These are phyloP conservation scores for Pyrrhia umbra DNA, from an alignment of 2,888 invertebrate genomes.

Conservation along the genomic window DNA sequence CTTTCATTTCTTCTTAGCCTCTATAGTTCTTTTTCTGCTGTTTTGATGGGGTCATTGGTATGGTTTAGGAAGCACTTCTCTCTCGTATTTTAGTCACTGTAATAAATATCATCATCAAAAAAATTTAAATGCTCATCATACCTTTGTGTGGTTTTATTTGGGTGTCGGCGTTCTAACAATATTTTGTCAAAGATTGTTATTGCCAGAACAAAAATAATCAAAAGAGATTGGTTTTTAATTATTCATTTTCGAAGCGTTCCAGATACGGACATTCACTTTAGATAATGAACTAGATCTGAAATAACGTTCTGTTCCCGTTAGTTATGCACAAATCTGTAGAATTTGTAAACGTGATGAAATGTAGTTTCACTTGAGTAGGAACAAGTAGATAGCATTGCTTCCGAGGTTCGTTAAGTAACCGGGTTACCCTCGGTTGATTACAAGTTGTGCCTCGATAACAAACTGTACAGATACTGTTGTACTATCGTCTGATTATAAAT, in stretches of 20 bases:
- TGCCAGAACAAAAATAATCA: conserved; percentile 31
- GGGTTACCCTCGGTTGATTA: conserved; percentile 51
- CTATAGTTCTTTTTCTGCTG: conserved; percentile 2
- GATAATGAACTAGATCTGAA: conserved; percentile 17
- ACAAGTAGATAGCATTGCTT: conserved; percentile 52
- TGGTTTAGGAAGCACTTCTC: conserved; percentile 27
- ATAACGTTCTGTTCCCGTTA: conserved; percentile 13
- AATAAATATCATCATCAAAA: conserved; percentile 13
- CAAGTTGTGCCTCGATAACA: conserved; percentile 43
- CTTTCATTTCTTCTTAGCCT: conserved; percentile 4
- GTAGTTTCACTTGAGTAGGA: conserved; percentile 43
- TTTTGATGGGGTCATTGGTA: conserved; percentile 18
- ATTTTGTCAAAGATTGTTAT: conserved; percentile 27
- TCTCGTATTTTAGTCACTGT: background rate
- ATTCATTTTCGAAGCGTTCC: background rate
- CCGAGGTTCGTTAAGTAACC: conserved; percentile 54
- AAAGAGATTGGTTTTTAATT: background rate
- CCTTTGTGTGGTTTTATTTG: background rate
- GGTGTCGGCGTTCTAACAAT: background rate
- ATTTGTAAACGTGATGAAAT: conserved; percentile 49
- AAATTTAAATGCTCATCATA: background rate
- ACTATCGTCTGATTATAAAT: conserved; percentile 39
- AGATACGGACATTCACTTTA: background rate
- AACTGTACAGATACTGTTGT: conserved; percentile 36
- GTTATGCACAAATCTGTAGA: conserved; percentile 15